phyloP scores from a whole-genome alignment of 1,140 invertebrate species.

The Drosophila navojoa region DNA sequence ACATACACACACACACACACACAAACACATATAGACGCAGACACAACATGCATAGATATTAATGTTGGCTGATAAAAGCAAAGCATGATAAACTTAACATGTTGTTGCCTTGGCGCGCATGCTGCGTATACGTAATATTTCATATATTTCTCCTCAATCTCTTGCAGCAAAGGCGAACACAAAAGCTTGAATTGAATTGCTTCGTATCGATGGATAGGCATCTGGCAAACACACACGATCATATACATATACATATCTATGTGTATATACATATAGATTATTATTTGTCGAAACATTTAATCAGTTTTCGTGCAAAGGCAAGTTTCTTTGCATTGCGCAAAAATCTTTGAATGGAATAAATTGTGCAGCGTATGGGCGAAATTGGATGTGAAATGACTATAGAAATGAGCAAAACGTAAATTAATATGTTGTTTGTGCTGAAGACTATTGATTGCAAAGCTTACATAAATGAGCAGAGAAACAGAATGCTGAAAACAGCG shows the following conservation, averaged over 20 bases:
- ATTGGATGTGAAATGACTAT: constrained; percentile 41
- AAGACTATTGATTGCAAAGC: no score
- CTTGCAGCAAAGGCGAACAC: constrained; percentile 8
- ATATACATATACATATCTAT: no score
- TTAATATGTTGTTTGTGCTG: constrained; percentile 41
- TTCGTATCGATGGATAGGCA: constrained; percentile 60
- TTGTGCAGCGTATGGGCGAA: constrained; percentile 30
- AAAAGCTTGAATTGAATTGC: constrained; percentile 37
- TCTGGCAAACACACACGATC: constrained; percentile 28
- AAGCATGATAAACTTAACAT: constrained; percentile 39
- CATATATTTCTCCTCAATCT: constrained; percentile 6
- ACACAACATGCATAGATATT: constrained; percentile 23
- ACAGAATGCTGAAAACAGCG: neutral
- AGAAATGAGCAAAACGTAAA: constrained; percentile 56
- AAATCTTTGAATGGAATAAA: constrained; percentile 34
- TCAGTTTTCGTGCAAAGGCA: constrained; percentile 62
- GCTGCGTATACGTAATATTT: constrained; percentile 47
- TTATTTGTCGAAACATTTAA: constrained; percentile 58
- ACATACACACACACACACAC: neutral
- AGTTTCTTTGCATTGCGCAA: constrained; percentile 29
- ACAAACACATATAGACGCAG: no score
- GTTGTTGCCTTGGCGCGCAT: constrained; percentile 23
- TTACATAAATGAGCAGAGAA: neutral
- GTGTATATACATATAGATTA: neutral
- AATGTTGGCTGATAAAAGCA: constrained; percentile 43